Evolutionary conservation across 2,797 vertebrate species (phyloP), one percentile per base, ranked within the genome.

Genomic region (Alcedo quadribrachys): DNA sequence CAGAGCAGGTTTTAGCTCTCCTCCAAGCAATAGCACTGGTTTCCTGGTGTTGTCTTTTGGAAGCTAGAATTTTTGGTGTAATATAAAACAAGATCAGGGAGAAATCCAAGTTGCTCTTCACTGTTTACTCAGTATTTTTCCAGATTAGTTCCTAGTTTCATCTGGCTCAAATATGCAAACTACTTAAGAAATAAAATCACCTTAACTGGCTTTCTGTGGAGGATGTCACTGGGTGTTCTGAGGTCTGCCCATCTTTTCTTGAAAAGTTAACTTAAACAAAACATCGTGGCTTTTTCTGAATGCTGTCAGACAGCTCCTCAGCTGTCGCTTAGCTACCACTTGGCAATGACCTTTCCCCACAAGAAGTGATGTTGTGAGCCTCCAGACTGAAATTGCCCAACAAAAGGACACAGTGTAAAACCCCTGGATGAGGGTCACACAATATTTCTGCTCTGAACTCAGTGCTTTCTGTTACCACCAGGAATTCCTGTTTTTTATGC

Each of bases 271-370:
- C 66, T 90, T 68, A 37, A 82, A 62, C 33, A 65, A 55, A 90
- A 43, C 20, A 11, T 33, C 22, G 60, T 74, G 61, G 20, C 85
- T 80, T 54, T 86, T 84, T 73, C 51, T 69, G 66, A 42, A 50
- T 53, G 50, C 54, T 54, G 37, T 40, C 37, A 40, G 37, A n/a
- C 35, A 71, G 35, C 32, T 88, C 62, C 62, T 81, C 14, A 58
- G 62, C 81, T 77, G 83, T 91, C 94, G 83, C 88, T 81, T 88
- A 90, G 91, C 75, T 94, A 89, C 83, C 54, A 14, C 46, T 90
- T 93, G 81, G 65, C 83, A 90, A 30, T 88, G 87, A 90, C 83
- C 85, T 95, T 95, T 94, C 57, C 57, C 46, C 75, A 40, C 24
- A 74, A 74, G 61, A 90, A 89, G 54, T 71, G 40, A 19, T 78